A percentile compares a stretch with the other conserved stretches of the same genome.
phyloP scores from a whole-genome alignment of 1,140 invertebrate species.

The Branchinecta lindahli region DNA sequence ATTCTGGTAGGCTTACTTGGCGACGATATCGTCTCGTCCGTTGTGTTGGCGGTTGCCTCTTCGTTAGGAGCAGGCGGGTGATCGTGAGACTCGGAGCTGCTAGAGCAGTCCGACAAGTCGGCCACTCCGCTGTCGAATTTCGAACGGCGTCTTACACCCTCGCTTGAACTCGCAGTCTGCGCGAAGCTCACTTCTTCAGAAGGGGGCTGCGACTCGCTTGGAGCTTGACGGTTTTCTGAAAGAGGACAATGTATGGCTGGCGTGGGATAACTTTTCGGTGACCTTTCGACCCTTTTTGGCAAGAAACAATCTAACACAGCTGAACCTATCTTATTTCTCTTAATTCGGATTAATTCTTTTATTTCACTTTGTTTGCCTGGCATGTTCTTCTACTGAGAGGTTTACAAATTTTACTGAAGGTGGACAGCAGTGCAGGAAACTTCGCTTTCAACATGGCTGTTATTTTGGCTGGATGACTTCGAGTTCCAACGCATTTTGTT shows the following conservation, averaged over 20 bases:
- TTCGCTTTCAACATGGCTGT: no score
- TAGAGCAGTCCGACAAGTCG: constrained; percentile 31
- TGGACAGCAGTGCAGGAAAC: no score
- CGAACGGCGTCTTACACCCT: constrained; percentile 27
- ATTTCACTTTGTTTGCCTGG: no score
- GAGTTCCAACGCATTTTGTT: no score
- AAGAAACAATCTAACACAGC: no score
- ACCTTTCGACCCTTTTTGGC: no score
- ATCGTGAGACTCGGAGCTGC: constrained; percentile 17
- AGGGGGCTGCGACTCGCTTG: background rate
- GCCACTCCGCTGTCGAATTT: constrained; percentile 42
- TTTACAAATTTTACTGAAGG: no score
- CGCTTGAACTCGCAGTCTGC: background rate
- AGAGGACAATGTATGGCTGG: constrained; percentile 20
- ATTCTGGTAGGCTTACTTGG: background rate
- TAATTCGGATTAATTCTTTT: no score
- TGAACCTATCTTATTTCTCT: no score
- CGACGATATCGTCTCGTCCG: constrained; percentile 13
- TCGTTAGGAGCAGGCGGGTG: constrained; percentile 11
- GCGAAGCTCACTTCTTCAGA: background rate
- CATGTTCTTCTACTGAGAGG: no score
- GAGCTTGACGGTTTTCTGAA: constrained; percentile 9
- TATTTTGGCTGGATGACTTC: no score
- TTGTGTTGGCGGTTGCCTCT: constrained; percentile 8
- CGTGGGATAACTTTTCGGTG: background rate